Conservation (phyloP, 35 echinoderm and acorn worm genomes). For the Heliocidaris tuberculata region DNA sequence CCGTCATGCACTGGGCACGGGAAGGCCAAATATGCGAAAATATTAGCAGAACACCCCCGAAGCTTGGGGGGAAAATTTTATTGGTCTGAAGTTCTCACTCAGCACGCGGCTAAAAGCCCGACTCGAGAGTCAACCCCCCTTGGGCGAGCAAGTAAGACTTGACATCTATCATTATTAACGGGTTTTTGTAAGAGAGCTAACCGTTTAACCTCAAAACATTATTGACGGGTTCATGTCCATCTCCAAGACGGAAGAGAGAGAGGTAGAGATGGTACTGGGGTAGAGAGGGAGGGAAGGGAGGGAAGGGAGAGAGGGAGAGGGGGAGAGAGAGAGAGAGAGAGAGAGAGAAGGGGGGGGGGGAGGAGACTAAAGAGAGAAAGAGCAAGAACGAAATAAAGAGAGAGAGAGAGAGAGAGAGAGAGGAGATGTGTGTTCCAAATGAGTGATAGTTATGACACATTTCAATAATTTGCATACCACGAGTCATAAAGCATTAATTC, state of each 20-base stretch:
- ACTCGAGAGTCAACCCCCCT: neutral
- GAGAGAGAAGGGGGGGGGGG: no score
- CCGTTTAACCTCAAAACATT: slow-evolving; percentile 17
- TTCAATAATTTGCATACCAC: no score
- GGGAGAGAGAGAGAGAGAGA: no score
- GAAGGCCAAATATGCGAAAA: slow-evolving; percentile 26
- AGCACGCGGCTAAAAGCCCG: slow-evolving; percentile 35
- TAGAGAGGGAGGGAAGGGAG: no score
- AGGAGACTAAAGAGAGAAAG: no score
- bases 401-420: neutral
- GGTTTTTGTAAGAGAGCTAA: neutral
- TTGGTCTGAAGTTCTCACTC: slow-evolving; percentile 5
- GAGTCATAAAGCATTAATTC: no score
- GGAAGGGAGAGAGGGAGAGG: neutral
- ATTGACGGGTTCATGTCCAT: slow-evolving; percentile 9
- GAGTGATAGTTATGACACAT: no score
- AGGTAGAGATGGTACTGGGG: neutral
- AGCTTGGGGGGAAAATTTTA: neutral
- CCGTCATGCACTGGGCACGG: slow-evolving; percentile 9
- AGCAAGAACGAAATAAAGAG: neutral
- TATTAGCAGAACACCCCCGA: neutral
- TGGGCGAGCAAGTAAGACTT: slow-evolving; percentile 21
- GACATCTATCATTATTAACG: slow-evolving; percentile 42
- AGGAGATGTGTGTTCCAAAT: neutral
- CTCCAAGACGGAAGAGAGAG: neutral